Evolutionary conservation across 1,140 invertebrate genomes (phyloP), one percentile per base, ranked within the genome.

Genomic region (Papilio glaucus): DNA sequence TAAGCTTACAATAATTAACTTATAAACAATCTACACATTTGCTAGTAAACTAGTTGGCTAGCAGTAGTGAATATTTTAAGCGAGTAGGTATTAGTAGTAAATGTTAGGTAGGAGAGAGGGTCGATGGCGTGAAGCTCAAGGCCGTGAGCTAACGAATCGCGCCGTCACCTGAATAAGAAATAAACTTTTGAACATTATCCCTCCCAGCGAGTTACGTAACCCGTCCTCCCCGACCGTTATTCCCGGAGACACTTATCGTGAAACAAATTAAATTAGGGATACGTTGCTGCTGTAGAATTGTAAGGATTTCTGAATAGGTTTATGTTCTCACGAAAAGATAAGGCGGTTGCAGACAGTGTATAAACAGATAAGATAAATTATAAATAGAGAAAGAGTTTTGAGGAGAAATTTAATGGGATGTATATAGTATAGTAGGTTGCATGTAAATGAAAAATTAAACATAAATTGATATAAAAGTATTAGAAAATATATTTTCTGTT

Each of bases 101-200:
- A n/a, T 65, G 29, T 15, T 53, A 13, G 15, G 13, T 53, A 29
- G 18, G 10, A 38, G 37, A 33, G 60, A 26, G 60, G 33, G 26
- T 26, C 15, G 15, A 12, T 26, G 13, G 60, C 33, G 62, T 10
- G 15, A 9, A n/a, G n/a, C 18, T 13, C 62, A 65, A 65, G 62
- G 62, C 15, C 62, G 37, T 21, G 37, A 38, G 62, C 37, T 41
- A 65, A 65, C 37, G 37, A 65, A 41, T 41, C 9, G 62, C 37
- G 29, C 37, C 62, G 62, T 8, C 37, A 65, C 62, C 62, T 65
- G 62, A 65, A 65, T 65, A 65, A 65, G 62, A 65, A 65, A 65
- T 65, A 65, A 65, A 65, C 62, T 65, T 65, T 41, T 9, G 62
- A 65, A 65, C 62, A 39, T 65, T 65, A 65, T 39, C 62, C 62